Conservation (phyloP, 1,140 invertebrate species). For the Caenorhabditis elegans region WBcel235 BX284606.5:11193001-11193500, state of each 20-base stretch:
- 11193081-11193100: no score
- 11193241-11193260: conserved; percentile 53
- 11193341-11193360: conserved; percentile 51
- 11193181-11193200: conserved; percentile 63
- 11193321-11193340: conserved; percentile 62
- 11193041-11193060: not conserved
- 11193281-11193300: conserved; percentile 57
- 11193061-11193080: no score
- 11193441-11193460: conserved; percentile 55
- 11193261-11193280: conserved; percentile 63
- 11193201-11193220: conserved; percentile 60
- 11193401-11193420: conserved; percentile 50
- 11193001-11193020: conserved; percentile 63
- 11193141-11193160: conserved; percentile 60
- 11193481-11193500: not conserved
- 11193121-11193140: not conserved
- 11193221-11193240: conserved; percentile 57
- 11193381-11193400: conserved; percentile 60
- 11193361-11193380: conserved; percentile 43
- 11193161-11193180: conserved; percentile 56
- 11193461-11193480: not conserved
- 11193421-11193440: conserved; percentile 54
- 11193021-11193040: conserved; percentile 59
- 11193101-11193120: no score
- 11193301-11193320: conserved; percentile 46